Evolutionary conservation across 2,888 invertebrate species (phyloP), one percentile per base, ranked within the genome.

Genomic region (Drosophila paramelanica): DNA sequence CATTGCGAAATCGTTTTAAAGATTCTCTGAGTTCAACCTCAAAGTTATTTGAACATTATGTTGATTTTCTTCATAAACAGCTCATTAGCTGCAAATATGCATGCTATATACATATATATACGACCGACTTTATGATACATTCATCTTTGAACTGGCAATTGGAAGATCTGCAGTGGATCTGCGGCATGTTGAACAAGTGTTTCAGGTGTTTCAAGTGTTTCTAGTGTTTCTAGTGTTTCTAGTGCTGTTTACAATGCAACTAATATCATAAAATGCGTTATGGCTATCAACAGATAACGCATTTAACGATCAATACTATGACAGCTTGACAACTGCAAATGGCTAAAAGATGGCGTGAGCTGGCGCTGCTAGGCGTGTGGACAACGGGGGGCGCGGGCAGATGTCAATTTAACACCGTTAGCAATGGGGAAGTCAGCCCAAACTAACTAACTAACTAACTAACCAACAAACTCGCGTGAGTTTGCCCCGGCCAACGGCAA

Each of bases 241-340:
- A 59, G 56, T 46, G 70, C 75, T 69, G 71, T 62, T 72, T 73
- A 77, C 80, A 88, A 77, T 77, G 67, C 77, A 68, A 77, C 66
- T 73, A 86, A 85, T 89, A 83, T 77, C 89, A 66, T 83, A 88
- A 83, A 83, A 80, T 87, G 81, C 65, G 74, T 74, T 89, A 74
- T 80, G 77, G 80, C 89, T 74, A 83, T 86, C 83, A 73, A 80
- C 83, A 83, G 87, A 88, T 87, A 83, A 77, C 81, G 74, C 84
- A 69, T 83, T 89, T 83, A 83, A 83, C 84, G 83, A 87, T 83
- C 83, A 67, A 74, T 81, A 74, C 81, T 69, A 45, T 71, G 83
- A 89, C 89, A 83, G 81, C 73, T 83, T 89, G 83, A 83, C 83
- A 88, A 82, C 84, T 65, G 75, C 70, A 79, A 75, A 67, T 76